Base-by-base conservation (phyloP, 2,888 invertebrate species). In the Mimachlamys varia region DNA sequence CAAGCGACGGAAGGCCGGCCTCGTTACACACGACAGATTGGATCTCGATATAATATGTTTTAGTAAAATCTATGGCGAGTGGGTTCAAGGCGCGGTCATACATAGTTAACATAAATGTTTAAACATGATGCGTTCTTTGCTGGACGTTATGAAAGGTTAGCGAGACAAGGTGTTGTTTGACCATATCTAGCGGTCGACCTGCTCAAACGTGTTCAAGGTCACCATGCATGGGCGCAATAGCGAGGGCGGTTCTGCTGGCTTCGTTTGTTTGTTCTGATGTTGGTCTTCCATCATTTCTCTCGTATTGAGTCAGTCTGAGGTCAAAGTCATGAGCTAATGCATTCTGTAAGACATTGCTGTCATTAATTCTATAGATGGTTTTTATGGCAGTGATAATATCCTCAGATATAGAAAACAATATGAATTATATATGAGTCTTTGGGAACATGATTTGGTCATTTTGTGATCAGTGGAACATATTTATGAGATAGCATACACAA, bases 151-250 rank as follows among this genome's bases (percentile, higher is more conserved):
- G 76, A 33, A 76, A 76, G 76, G 76, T 76, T 76, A 76, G 76
- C 76, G 27, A 76, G 76, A 76, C 76, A 33, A 76, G 76, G 76
- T 76, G 76, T 76, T 76, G 76, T 76, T 76, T 76, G 76, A 76
- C 76, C 76, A 76, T 76, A 76, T 15, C 27, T 76, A 33, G 33
- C 33, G 76, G 76, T 76, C 76, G 76, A 76, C 76, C 27, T 76
- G 76, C 76, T 76, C 33, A 76, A 15, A 76, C 76, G 76, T 27
- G 76, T 76, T 33, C 76, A 76, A 76, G 76, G 76, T 76, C 76
- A 76, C 1, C 76, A 33, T 76, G 76, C 76, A 76, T 76, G 27
- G 2, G 76, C 27, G 33, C 33, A 27, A 76, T 33, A 76, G 27
- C 19, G 17, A 76, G 12, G 27, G 10, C 76, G 33, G 27, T 76